Evolutionary conservation across 2,888 invertebrate species (phyloP), one percentile per base, ranked within the genome.

Genomic region (Cryptophagus acutangulus): DNA sequence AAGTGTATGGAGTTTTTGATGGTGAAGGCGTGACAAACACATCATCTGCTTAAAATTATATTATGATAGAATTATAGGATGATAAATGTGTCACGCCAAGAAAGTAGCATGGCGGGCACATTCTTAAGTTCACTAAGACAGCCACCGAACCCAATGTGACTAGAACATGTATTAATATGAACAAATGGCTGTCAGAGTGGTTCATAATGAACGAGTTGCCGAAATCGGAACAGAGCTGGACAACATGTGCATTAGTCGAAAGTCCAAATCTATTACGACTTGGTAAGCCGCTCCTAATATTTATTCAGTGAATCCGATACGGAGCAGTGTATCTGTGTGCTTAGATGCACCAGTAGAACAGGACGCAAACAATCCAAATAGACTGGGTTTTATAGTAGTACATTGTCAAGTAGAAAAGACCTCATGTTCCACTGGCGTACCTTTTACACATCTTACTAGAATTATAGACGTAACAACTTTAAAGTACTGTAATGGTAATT

Each of bases 251-350:
- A n/a, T n/a, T n/a, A n/a, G n/a, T n/a, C n/a, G n/a, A n/a, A n/a
- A n/a, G n/a, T n/a, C n/a, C n/a, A 10, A 16, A 14, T 36, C 10
- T 28, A 31, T 43, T 39, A 47, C 39, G 46, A 36, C 46, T 42
- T 44, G 44, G 46, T 43, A 40, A 34, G 26, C 41, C 18, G 46
- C 43, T 50, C 48, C 40, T 28, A n/a, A n/a, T n/a, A 36, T 29
- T 29, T 45, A 54, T 48, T 50, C 51, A 55, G 57, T 59, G 58
- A 61, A 62, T 68, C 67, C 68, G 67, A 68, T 70, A 68, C 66
- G 68, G 68, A 68, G 66, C 67, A 65, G 62, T 65, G 63, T 66
- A 65, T 63, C 63, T 65, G 66, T 69, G 67, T 68, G 67, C 66
- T 65, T 63, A 59, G 62, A 66, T 64, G 55, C 61, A 58, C 61